These are phyloP conservation scores for Hydrozoanthus gracilis DNA, from an alignment of 92 coral and sea anemone genomes.

Conservation along the genomic window DNA sequence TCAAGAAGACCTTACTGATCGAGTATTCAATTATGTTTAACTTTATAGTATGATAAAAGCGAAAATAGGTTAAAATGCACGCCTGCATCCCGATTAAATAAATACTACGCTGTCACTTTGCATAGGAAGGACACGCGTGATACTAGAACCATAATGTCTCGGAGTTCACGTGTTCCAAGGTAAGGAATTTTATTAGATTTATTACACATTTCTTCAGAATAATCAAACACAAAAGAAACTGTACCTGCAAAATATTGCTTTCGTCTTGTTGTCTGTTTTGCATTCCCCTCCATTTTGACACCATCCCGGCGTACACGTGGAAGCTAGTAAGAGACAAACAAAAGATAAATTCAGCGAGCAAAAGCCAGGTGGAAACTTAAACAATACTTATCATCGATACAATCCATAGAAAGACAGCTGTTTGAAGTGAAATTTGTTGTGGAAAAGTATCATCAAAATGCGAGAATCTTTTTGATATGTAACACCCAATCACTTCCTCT, in stretches of 20 bases:
- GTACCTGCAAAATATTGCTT: constrained; percentile 80
- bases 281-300: constrained; percentile 92
- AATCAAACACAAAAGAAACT: constrained; percentile 9
- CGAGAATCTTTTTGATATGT: neutral
- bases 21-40: neutral
- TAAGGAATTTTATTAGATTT: constrained; percentile 8
- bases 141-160: neutral
- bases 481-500: constrained; percentile 14
- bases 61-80: constrained; percentile 27
- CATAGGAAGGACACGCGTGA: constrained; percentile 19
- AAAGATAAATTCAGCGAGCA: constrained; percentile 56
- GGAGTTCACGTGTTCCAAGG: constrained; percentile 63
- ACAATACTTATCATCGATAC: constrained; percentile 47
- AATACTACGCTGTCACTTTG: constrained; percentile 62
- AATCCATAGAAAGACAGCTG: constrained; percentile 37
- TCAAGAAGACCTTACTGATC: neutral
- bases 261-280: constrained; percentile 41
- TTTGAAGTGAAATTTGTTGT: constrained; percentile 19
- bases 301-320: constrained; percentile 79
- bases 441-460: constrained; percentile 31
- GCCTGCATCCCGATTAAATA: constrained; percentile 44
- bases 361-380: constrained; percentile 68
- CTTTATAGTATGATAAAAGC: constrained; percentile 8
- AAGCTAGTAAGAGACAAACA: constrained; percentile 69
- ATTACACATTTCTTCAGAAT: constrained; percentile 16